phyloP scores from a whole-genome alignment of 2,113 vertebrate genomes.

The Lipotes vexillifer region DNA sequence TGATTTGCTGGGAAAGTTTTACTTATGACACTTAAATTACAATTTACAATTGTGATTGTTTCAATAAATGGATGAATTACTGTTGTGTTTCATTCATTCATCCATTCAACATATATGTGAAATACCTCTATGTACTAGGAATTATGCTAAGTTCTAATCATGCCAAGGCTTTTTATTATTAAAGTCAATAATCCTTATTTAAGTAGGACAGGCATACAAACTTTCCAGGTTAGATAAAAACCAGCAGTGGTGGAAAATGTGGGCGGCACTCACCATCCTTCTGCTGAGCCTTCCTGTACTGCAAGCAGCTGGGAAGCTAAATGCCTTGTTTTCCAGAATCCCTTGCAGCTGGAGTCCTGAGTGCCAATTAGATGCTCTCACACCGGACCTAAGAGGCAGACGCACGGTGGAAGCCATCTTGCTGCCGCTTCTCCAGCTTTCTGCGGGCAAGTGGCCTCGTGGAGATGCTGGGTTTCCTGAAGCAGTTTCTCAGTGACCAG shows the following conservation, averaged over 20 bases:
- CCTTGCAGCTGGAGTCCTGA: neutral
- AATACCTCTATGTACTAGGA: neutral
- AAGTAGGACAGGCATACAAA: neutral
- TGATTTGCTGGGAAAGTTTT: constrained; percentile 5
- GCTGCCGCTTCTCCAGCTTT: neutral
- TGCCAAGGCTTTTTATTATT: neutral
- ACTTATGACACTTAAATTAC: neutral
- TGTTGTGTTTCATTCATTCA: neutral
- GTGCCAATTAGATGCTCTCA: neutral
- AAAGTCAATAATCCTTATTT: neutral
- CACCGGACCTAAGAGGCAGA: neutral
- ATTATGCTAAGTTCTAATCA: neutral
- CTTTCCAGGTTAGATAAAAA: neutral
- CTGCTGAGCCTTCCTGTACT: neutral
- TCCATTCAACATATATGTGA: neutral
- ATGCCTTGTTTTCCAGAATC: neutral
- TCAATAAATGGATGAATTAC: neutral
- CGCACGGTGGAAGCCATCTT: neutral
- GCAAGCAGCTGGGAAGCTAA: neutral
- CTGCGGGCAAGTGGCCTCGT: neutral
- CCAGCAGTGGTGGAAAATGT: neutral
- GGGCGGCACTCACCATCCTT: neutral
- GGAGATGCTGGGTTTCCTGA: neutral
- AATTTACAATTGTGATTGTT: neutral
- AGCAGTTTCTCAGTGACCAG: neutral